Percentiles rank a stretch among this genome's conserved stretches.
These are phyloP conservation scores for Orchesella cincta DNA, from an alignment of 1,140 invertebrate genomes.

Conservation along the genomic window DNA sequence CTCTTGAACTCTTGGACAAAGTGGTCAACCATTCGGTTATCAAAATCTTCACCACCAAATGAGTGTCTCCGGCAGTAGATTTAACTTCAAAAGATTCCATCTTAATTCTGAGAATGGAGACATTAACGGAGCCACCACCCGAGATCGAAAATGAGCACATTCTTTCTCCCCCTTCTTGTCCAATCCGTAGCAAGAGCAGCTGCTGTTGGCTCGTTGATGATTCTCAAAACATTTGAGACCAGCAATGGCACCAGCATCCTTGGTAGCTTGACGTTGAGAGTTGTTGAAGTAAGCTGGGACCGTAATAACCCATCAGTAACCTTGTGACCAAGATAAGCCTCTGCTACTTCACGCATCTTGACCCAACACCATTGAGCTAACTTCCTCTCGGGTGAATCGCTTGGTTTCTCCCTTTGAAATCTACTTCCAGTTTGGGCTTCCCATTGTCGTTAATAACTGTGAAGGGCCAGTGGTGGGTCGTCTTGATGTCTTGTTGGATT, in stretches of 20 bases:
- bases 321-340: conserved; percentile 62
- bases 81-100: conserved; percentile 68
- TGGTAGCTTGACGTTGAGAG: conserved; percentile 61
- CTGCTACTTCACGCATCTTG: conserved; percentile 65
- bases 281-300: conserved; percentile 66
- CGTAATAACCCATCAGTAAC: conserved; percentile 60
- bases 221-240: conserved; percentile 60
- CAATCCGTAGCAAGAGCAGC: conserved; percentile 68
- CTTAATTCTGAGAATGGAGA: conserved; percentile 63
- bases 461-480: conserved; percentile 64
- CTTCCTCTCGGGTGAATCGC: conserved; percentile 62
- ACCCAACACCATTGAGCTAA: conserved; percentile 61
- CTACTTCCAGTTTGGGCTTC: conserved; percentile 63
- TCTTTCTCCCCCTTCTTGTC: conserved; percentile 56
- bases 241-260: conserved; percentile 60
- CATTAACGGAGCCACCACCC: conserved; percentile 60
- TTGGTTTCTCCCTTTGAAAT: conserved; percentile 59
- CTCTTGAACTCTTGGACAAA: conserved; percentile 76
- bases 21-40: conserved; percentile 52
- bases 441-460: conserved; percentile 52
- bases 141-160: conserved; percentile 58
- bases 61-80: conserved; percentile 65
- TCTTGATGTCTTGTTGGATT: conserved; percentile 62
- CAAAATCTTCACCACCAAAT: conserved; percentile 46
- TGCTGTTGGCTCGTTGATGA: conserved; percentile 64